Base-by-base conservation (phyloP, 2,113 vertebrate genomes). In the Apistogramma diplotaenia region DNA sequence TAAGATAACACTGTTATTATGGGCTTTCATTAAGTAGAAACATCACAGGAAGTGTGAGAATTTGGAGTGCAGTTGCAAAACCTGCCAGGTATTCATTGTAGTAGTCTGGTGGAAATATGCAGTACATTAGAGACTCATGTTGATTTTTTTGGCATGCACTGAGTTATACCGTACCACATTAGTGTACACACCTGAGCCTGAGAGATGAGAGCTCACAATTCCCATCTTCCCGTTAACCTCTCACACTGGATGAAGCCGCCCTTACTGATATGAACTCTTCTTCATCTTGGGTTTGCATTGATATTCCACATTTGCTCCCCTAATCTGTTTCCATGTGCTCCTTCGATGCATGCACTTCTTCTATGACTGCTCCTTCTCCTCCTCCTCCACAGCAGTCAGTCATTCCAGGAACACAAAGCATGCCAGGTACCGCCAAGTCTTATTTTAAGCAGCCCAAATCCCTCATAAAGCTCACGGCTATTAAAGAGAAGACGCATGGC, bases 401-500 rank as follows among this genome's bases (percentile, higher is more conserved):
- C 70, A 13, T 27, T 86, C 21, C 71, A 82, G 78, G 33, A 86
- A n/a, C 78, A 37, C 59, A 49, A 21, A 27, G 29, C 2, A 0
- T 46, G 87, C 89, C 90, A 88, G 78, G 67, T 77, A 76, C 79
- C 4, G 7, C 73, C 18, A 46, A 76, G 76, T 6, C 82, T 78
- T 83, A 75, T 77, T 76, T 83, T 43, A 83, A 73, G 71, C 53
- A 31, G 76, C 83, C 76, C 60, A 51, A 35, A 83, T 87, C 81
- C 86, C 86, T 78, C 74, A 57, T 92, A 87, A 91, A 82, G 72
- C 81, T 82, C 82, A 79, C 72, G 18, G 51, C 74, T 71, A 76
- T 84, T 89, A 84, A 84, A 37, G 31, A 80, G 67, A 78, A 79
- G 72, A 67, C 33, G n/a, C 40, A 54, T 13, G 87, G 86, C 89